Evolutionary conservation across 2,888 invertebrate species (phyloP).

Genomic region (Tortrix viridana): DNA sequence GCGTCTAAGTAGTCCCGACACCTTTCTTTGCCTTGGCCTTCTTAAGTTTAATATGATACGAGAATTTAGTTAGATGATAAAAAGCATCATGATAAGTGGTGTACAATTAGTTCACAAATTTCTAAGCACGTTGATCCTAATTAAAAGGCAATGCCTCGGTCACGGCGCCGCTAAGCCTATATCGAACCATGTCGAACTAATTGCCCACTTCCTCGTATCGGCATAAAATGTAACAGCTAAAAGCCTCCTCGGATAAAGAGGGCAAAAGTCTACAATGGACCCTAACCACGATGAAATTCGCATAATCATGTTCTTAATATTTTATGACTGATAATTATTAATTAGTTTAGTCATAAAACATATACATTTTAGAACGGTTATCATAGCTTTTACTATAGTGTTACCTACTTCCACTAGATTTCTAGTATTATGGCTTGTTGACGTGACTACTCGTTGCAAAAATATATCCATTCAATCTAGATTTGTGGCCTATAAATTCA

Average conservation of each 20-base stretch:
- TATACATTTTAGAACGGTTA: not conserved
- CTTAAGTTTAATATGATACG: too few relatives aligned
- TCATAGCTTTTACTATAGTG: not conserved
- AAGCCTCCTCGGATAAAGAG: constrained; percentile 21
- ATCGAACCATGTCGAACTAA: constrained; percentile 14
- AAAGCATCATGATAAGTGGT: too few relatives aligned
- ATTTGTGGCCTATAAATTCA: constrained; percentile 26
- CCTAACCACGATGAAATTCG: constrained; percentile 3
- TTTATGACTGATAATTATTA: not conserved
- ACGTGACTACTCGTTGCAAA: constrained; percentile 33
- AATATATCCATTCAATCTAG: constrained; percentile 27
- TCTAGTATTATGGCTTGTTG: constrained; percentile 24
- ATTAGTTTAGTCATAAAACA: constrained; percentile 1
- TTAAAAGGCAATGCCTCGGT: constrained; percentile 20
- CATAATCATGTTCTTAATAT: not conserved
- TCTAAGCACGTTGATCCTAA: constrained; percentile 20
- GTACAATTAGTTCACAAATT: constrained; percentile 1
- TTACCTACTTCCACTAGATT: constrained; percentile 5
- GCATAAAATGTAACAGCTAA: constrained; percentile 27
- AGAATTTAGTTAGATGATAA: too few relatives aligned
- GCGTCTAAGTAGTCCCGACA: too few relatives aligned
- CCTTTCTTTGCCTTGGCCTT: too few relatives aligned
- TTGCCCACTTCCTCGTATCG: constrained; percentile 31
- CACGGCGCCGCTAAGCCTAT: constrained; percentile 10
- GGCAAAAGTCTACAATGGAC: constrained; percentile 6